A percentile compares a stretch with the other conserved stretches of the same genome.
Conservation (phyloP, 2,113 vertebrate species). For the Vulpes lagopus region DNA sequence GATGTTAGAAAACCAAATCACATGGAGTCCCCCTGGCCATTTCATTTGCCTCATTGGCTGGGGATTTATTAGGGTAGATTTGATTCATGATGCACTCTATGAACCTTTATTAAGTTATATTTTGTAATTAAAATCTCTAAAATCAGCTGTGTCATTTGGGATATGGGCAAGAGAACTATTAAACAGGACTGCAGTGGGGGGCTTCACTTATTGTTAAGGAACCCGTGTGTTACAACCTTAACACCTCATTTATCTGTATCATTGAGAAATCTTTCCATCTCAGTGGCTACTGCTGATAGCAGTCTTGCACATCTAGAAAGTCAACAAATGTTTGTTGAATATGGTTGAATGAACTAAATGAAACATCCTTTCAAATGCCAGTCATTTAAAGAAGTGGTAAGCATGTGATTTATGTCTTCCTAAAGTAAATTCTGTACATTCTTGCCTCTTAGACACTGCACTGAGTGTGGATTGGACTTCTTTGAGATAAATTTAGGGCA, state of each 20-base stretch:
- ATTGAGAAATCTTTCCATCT: not conserved
- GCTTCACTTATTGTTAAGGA: slow-evolving; percentile 48
- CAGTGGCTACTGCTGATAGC: not conserved
- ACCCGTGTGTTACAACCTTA: not conserved
- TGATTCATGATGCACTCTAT: not conserved
- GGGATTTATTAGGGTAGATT: not conserved
- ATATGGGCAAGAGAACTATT: not conserved
- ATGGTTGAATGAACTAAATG: slow-evolving; percentile 26
- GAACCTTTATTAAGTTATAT: slow-evolving; percentile 44
- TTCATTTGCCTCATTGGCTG: not conserved
- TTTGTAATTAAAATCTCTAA: slow-evolving; percentile 30
- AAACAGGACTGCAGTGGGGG: not conserved
- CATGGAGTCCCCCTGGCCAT: not conserved
- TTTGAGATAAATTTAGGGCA: not conserved
- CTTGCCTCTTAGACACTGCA: not conserved
- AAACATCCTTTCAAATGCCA: not conserved
- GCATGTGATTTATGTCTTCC: slow-evolving; percentile 43
- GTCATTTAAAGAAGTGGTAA: slow-evolving; percentile 25
- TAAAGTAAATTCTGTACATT: not conserved
- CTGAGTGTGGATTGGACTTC: not conserved
- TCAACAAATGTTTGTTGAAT: slow-evolving; percentile 31
- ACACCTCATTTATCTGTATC: slow-evolving; percentile 44
- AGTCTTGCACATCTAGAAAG: not conserved
- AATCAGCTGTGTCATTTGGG: slow-evolving; percentile 41
- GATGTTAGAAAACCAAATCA: not conserved